Evolutionary conservation across 2,113 vertebrate species (phyloP).

Genomic region (Orientallactaga bullata): DNA sequence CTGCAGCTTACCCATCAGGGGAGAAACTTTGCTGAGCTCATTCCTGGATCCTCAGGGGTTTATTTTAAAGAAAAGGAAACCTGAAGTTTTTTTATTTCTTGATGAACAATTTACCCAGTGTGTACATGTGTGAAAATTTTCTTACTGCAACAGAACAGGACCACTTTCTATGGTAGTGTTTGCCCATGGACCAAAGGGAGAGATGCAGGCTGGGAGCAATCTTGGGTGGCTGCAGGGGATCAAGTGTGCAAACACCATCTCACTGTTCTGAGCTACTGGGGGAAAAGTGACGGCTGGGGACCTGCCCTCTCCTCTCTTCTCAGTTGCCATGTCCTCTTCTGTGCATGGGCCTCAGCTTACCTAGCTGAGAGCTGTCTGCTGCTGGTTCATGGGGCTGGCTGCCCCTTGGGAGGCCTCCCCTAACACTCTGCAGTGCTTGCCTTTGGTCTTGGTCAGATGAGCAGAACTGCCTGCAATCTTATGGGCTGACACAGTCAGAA

Average conservation of each 20-base stretch:
- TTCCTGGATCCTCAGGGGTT: not conserved
- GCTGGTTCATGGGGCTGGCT: not conserved
- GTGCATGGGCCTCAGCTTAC: not conserved
- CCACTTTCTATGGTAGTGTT: not conserved
- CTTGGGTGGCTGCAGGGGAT: not conserved
- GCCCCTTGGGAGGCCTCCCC: not conserved
- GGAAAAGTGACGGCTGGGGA: not conserved
- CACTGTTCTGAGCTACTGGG: not conserved
- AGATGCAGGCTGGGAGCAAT: not conserved
- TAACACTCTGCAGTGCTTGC: conserved; percentile 15
- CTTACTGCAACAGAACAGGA: not conserved
- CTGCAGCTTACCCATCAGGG: not conserved
- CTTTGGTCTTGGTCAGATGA: conserved; percentile 53
- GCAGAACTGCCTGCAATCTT: conserved; percentile 26
- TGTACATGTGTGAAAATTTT: not conserved
- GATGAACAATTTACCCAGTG: not conserved
- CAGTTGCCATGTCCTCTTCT: not conserved
- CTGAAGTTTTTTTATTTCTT: not conserved
- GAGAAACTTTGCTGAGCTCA: not conserved
- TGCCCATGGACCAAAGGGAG: not conserved
- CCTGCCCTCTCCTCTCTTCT: not conserved
- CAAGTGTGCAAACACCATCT: not conserved
- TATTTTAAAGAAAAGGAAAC: conserved; percentile 39
- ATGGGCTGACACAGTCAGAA: not conserved
- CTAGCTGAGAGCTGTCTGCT: not conserved